Percentiles rank a stretch among this genome's conserved stretches.
Conservation (phyloP, 2,797 vertebrate species). For the Limnodromus scolopaceus region DNA sequence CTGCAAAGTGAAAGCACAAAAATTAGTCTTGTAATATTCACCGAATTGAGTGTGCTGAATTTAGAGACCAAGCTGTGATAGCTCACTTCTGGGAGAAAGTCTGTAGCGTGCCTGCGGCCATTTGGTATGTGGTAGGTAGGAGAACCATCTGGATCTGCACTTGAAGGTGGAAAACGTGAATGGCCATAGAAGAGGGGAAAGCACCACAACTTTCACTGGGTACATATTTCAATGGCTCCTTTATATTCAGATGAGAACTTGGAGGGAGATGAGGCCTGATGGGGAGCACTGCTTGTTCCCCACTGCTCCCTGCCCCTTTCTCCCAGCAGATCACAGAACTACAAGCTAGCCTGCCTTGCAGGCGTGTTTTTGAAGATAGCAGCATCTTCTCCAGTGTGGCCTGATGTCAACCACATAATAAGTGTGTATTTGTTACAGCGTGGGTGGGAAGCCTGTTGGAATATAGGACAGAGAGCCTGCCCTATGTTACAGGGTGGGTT, state of each 20-base stretch:
- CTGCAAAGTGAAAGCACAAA: neutral
- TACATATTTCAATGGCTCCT: neutral
- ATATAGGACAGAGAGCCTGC: neutral
- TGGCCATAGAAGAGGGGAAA: neutral
- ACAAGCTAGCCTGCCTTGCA: neutral
- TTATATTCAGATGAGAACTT: neutral
- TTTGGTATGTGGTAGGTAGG: neutral
- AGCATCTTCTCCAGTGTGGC: neutral
- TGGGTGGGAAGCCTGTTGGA: slow-evolving; percentile 5
- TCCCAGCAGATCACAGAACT: neutral
- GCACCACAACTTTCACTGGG: neutral
- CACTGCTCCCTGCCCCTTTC: neutral
- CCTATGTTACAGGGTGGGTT: neutral
- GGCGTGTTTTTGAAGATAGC: neutral
- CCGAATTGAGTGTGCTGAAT: neutral
- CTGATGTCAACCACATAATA: neutral
- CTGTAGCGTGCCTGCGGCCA: rapidly evolving
- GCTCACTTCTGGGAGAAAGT: neutral
- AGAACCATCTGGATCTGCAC: neutral
- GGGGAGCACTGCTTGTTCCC: neutral
- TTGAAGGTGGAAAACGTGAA: neutral
- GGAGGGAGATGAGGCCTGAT: neutral
- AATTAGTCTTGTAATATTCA: neutral
- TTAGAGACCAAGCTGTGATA: neutral
- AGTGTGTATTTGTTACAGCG: neutral